Conservation (phyloP, 2,113 vertebrate species). For the Bos taurus region DNA sequence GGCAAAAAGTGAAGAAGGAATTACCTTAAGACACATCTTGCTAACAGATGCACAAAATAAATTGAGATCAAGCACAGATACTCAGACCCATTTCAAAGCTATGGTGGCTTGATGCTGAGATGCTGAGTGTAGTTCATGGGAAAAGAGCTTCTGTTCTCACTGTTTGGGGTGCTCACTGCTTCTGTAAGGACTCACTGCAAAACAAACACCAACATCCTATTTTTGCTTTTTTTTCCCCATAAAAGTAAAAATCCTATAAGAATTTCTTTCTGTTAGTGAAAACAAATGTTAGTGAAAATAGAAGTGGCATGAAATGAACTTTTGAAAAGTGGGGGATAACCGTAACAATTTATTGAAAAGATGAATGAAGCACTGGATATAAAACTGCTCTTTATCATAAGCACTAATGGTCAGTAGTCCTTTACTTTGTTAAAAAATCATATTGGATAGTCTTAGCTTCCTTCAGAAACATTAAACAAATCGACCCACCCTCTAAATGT, state of each 20-base stretch:
- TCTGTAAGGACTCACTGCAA: not conserved
- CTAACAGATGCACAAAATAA: not conserved
- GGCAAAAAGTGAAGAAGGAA: not conserved
- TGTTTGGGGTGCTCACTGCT: not conserved
- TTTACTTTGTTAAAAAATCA: conserved; percentile 44
- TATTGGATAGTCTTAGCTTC: not conserved
- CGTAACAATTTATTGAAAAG: conserved; percentile 17
- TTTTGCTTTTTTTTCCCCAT: not conserved
- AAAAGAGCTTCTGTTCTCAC: not conserved
- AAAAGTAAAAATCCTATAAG: not conserved
- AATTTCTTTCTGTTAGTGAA: not conserved
- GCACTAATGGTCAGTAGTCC: not conserved
- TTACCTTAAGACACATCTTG: not conserved
- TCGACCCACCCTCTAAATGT: not conserved
- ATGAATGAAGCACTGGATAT: conserved; percentile 32
- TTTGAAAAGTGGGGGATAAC: not conserved
- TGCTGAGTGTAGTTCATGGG: not conserved
- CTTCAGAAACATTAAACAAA: conserved; percentile 37
- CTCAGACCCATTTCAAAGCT: not conserved
- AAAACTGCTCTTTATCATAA: conserved; percentile 30
- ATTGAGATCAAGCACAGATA: not conserved
- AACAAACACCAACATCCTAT: not conserved
- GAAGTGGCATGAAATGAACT: not conserved
- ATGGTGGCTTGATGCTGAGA: not conserved
- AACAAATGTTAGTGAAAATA: not conserved